Conservation (phyloP, 2,113 vertebrate genomes). For the Setophaga kirtlandii region DNA sequence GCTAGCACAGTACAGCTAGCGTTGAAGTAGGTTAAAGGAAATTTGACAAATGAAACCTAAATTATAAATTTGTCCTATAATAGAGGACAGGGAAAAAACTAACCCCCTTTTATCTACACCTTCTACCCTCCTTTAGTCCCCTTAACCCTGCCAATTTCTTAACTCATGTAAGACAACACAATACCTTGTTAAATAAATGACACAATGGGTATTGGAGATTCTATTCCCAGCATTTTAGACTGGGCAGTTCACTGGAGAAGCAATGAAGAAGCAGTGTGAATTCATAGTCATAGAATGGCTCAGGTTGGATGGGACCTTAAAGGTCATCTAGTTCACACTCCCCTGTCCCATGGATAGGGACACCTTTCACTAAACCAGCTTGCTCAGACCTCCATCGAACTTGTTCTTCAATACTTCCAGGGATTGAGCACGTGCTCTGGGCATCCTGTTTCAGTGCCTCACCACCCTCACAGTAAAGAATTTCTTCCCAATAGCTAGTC, state of each 20-base stretch:
- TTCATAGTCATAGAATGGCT: neutral
- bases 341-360: neutral
- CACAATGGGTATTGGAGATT: neutral
- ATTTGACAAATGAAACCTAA: neutral
- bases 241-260: neutral
- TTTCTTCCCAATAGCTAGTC: neutral
- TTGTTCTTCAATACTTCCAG: neutral
- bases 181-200: neutral
- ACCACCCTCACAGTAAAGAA: neutral
- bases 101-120: neutral
- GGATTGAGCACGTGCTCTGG: neutral
- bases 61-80: neutral
- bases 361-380: neutral
- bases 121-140: neutral
- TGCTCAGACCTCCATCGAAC: neutral
- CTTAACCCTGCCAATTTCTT: neutral
- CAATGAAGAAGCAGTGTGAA: neutral
- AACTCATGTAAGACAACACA: neutral
- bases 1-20: neutral
- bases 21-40: neutral
- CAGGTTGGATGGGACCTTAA: neutral
- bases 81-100: neutral
- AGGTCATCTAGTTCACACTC: neutral
- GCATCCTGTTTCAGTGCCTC: neutral
- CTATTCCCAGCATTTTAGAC: neutral